Evolutionary conservation across 2,113 vertebrate species (phyloP).

Genomic region (Aegithalos caudatus): DNA sequence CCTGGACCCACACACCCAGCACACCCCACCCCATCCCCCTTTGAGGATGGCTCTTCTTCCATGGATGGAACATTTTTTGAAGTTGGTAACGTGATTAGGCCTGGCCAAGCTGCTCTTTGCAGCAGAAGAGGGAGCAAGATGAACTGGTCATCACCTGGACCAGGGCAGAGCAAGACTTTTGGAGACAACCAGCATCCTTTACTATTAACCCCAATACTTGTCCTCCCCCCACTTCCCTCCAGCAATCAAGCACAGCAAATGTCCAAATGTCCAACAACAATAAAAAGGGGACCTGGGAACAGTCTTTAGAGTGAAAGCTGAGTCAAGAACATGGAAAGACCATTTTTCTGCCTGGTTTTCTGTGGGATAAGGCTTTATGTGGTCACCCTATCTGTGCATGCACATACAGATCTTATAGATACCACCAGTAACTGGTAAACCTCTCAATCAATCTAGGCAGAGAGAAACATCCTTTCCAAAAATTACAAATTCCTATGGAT

Average conservation of each 20-base stretch:
- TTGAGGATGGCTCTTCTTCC: background rate
- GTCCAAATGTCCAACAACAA: background rate
- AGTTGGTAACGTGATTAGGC: background rate
- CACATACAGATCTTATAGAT: background rate
- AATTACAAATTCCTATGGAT: background rate
- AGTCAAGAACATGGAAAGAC: background rate
- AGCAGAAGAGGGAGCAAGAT: background rate
- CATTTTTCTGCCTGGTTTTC: background rate
- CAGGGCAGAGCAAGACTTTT: background rate
- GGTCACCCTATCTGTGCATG: background rate
- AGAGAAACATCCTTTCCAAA: background rate
- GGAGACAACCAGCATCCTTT: background rate
- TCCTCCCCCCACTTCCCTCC: background rate
- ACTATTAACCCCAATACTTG: background rate
- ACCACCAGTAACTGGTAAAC: background rate
- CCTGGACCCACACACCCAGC: background rate
- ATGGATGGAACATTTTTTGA: background rate
- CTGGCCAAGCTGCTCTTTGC: background rate
- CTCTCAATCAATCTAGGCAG: background rate
- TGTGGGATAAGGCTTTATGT: background rate
- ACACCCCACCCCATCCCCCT: accelerated
- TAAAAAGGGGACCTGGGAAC: background rate
- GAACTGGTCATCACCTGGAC: background rate
- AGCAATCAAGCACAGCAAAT: background rate
- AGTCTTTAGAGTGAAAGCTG: background rate